Evolutionary conservation across 2,113 vertebrate species (phyloP).

Genomic region (Plecotus auritus): DNA sequence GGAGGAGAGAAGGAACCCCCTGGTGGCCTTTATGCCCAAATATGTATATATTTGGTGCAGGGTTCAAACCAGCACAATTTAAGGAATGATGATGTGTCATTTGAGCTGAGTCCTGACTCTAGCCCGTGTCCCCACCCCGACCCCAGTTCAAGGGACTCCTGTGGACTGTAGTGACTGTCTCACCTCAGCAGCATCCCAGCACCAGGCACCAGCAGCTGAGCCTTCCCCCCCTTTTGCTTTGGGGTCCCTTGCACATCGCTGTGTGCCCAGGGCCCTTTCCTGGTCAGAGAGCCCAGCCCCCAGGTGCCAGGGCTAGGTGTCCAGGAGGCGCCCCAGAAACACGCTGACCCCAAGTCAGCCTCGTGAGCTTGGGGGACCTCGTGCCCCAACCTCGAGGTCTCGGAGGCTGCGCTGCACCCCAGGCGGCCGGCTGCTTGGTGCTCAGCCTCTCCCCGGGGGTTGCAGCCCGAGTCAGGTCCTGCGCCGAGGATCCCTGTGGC

Average conservation of each 20-base stretch:
- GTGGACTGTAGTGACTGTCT: fast-evolving
- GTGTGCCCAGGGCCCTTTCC: neutral
- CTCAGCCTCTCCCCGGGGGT: neutral
- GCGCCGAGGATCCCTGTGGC: conserved; percentile 78
- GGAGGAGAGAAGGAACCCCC: neutral
- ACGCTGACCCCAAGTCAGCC: neutral
- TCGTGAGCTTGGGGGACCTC: neutral
- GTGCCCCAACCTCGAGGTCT: neutral
- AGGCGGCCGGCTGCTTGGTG: neutral
- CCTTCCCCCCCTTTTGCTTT: neutral
- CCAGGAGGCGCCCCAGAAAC: neutral
- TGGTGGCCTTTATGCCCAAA: neutral
- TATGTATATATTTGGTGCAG: neutral
- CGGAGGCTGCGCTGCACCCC: neutral
- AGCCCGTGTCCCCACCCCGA: neutral
- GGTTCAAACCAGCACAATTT: neutral
- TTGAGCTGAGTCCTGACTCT: neutral
- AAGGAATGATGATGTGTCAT: neutral
- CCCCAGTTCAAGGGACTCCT: neutral
- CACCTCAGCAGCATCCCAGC: neutral
- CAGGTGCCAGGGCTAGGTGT: neutral
- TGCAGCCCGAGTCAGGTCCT: conserved; percentile 66
- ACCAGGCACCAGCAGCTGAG: neutral
- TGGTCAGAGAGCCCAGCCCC: neutral
- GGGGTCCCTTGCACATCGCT: neutral